A percentile compares a stretch with the other conserved stretches of the same genome.
Evolutionary conservation across 2,888 invertebrate genomes (phyloP).

Genomic region (Leptinotarsa haldemani): DNA sequence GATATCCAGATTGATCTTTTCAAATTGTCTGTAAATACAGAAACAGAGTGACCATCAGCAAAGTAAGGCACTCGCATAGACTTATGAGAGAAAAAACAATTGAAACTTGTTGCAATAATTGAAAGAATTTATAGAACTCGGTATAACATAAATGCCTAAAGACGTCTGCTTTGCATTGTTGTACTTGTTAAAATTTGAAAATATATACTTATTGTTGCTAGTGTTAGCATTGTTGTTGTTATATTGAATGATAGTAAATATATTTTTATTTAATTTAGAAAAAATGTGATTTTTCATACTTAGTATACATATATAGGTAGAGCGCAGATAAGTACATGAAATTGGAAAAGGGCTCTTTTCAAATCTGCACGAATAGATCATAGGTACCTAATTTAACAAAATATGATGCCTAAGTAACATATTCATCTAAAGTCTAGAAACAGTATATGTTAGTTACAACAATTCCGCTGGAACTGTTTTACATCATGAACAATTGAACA

Average conservation of each 20-base stretch:
- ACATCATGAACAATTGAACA: not conserved
- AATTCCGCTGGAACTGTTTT: not conserved
- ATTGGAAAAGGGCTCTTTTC: slow-evolving; percentile 41
- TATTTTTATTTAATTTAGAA: slow-evolving; percentile 58
- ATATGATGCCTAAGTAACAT: slow-evolving; percentile 34
- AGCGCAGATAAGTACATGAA: slow-evolving; percentile 31
- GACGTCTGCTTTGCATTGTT: slow-evolving; percentile 64
- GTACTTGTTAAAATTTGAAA: slow-evolving; percentile 64
- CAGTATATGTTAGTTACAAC: not conserved
- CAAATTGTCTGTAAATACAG: not conserved
- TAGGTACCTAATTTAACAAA: slow-evolving; percentile 30
- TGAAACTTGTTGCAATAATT: slow-evolving; percentile 36
- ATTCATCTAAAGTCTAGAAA: slow-evolving; percentile 6
- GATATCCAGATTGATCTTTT: not conserved
- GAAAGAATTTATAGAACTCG: slow-evolving; percentile 38
- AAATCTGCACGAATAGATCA: slow-evolving; percentile 50
- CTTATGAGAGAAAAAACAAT: slow-evolving; percentile 33
- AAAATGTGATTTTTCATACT: slow-evolving; percentile 55
- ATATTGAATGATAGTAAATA: slow-evolving; percentile 60
- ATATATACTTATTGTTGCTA: slow-evolving; percentile 65
- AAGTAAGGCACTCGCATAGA: not conserved
- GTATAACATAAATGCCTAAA: slow-evolving; percentile 31
- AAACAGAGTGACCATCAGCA: not conserved
- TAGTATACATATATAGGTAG: slow-evolving; percentile 48
- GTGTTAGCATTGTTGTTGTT: slow-evolving; percentile 65